phyloP scores from a whole-genome alignment of 1,140 invertebrate species.

The Drosophila tristis region DNA sequence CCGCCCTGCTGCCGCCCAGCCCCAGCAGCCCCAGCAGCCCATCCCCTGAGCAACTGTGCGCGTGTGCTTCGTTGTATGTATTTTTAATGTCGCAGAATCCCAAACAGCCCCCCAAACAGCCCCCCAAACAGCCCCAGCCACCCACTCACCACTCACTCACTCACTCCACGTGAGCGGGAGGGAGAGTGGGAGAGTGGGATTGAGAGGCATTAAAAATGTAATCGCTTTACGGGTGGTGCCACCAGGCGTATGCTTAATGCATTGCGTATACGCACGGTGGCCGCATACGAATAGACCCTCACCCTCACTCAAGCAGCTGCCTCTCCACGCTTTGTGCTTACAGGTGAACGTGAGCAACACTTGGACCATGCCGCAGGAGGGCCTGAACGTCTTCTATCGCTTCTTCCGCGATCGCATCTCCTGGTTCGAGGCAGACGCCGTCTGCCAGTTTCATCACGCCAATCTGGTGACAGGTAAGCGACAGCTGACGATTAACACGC shows the following conservation, averaged over 20 bases:
- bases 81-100: slow-evolving; percentile 54
- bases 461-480: slow-evolving; percentile 89
- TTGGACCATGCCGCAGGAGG: slow-evolving; percentile 90
- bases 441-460: slow-evolving; percentile 91
- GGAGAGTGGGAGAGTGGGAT: neutral
- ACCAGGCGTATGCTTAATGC: slow-evolving; percentile 70
- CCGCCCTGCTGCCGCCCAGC: neutral
- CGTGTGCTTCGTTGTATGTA: slow-evolving; percentile 51
- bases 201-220: slow-evolving; percentile 72
- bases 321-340: slow-evolving; percentile 2
- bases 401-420: slow-evolving; percentile 91
- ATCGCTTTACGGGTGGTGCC: slow-evolving; percentile 70
- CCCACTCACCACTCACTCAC: neutral
- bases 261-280: slow-evolving; percentile 65
- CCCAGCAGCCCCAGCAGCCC: neutral
- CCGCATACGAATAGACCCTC: slow-evolving; percentile 47
- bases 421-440: slow-evolving; percentile 91
- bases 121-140: neutral
- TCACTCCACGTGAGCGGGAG: neutral
- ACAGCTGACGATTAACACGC: neutral
- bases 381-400: slow-evolving; percentile 90
- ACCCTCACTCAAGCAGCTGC: slow-evolving; percentile 12
- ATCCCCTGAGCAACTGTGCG: slow-evolving; percentile 39
- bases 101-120: neutral
- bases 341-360: slow-evolving; percentile 91